Conservation (phyloP, 2,888 invertebrate species). For the Diogma glabrata region DNA sequence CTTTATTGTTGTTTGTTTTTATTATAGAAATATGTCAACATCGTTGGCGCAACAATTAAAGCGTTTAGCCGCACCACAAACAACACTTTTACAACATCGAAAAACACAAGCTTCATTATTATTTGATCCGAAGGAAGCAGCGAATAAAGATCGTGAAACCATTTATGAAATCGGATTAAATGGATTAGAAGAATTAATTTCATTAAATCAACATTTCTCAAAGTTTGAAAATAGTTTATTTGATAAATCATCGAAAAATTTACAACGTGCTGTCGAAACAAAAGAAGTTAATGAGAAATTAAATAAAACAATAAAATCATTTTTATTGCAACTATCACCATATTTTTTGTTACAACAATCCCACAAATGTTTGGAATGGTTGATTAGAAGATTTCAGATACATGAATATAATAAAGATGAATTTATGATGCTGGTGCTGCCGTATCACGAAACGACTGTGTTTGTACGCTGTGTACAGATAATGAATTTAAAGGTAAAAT, state of each 20-base stretch:
- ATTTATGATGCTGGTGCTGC: slow-evolving; percentile 69
- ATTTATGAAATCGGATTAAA: slow-evolving; percentile 77
- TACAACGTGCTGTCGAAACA: slow-evolving; percentile 71
- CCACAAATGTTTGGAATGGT: slow-evolving; percentile 91
- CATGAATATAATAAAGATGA: slow-evolving; percentile 79
- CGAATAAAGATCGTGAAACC: slow-evolving; percentile 68
- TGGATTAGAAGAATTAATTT: slow-evolving; percentile 73
- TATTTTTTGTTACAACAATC: slow-evolving; percentile 71
- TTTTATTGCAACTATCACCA: slow-evolving; percentile 72
- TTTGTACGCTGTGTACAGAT: slow-evolving; percentile 76
- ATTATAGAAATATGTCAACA: slow-evolving; percentile 43
- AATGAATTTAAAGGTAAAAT: slow-evolving; percentile 53
- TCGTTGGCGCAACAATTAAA: slow-evolving; percentile 69
- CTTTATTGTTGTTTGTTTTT: too few relatives aligned
- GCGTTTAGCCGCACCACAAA: slow-evolving; percentile 64
- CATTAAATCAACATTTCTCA: slow-evolving; percentile 57
- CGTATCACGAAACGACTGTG: slow-evolving; percentile 86
- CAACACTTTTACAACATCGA: slow-evolving; percentile 50
- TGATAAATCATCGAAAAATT: slow-evolving; percentile 57
- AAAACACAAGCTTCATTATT: slow-evolving; percentile 70
- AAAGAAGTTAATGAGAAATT: slow-evolving; percentile 63
- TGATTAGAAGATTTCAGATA: slow-evolving; percentile 78
- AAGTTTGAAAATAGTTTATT: slow-evolving; percentile 69
- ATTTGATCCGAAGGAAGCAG: slow-evolving; percentile 84
- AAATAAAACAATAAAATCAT: slow-evolving; percentile 61